Conservation (phyloP, 2,888 invertebrate genomes). For the Volucella bombylans region DNA sequence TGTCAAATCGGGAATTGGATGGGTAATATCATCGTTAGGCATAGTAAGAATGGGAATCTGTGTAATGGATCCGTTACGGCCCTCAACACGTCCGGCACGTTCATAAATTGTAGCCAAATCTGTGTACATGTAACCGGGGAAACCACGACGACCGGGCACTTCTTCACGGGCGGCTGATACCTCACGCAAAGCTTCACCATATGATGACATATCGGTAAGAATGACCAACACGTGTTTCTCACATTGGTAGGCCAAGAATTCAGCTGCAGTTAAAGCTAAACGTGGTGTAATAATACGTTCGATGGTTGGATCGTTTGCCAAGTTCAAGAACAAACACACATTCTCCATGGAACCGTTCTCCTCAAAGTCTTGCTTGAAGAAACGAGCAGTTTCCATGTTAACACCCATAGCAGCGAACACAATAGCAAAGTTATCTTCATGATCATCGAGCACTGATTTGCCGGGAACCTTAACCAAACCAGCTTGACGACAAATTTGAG, state of each 20-base stretch:
- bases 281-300: slow-evolving; percentile 99
- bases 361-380: slow-evolving; percentile 99
- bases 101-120: slow-evolving; percentile 99
- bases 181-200: slow-evolving; percentile 99
- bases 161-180: slow-evolving; percentile 99
- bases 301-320: slow-evolving; percentile 99
- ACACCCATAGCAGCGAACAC: slow-evolving; percentile 99
- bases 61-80: slow-evolving; percentile 99
- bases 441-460: slow-evolving; percentile 96
- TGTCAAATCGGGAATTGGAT: slow-evolving; percentile 99
- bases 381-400: slow-evolving; percentile 99
- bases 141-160: slow-evolving; percentile 99
- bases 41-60: slow-evolving; percentile 99
- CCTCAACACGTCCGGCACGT: slow-evolving; percentile 99
- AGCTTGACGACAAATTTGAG: slow-evolving; percentile 99
- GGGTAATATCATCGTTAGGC: slow-evolving; percentile 99
- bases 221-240: slow-evolving; percentile 99
- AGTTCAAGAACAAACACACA: slow-evolving; percentile 99
- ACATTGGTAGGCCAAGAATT: slow-evolving; percentile 99
- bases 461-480: slow-evolving; percentile 95
- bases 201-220: slow-evolving; percentile 99
- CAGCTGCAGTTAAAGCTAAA: slow-evolving; percentile 98
- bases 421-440: slow-evolving; percentile 99
- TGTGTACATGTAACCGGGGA: slow-evolving; percentile 99
- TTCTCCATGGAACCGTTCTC: slow-evolving; percentile 99